Conservation (phyloP, 2,888 invertebrate species). For the Euspilapteryx auroguttella region DNA sequence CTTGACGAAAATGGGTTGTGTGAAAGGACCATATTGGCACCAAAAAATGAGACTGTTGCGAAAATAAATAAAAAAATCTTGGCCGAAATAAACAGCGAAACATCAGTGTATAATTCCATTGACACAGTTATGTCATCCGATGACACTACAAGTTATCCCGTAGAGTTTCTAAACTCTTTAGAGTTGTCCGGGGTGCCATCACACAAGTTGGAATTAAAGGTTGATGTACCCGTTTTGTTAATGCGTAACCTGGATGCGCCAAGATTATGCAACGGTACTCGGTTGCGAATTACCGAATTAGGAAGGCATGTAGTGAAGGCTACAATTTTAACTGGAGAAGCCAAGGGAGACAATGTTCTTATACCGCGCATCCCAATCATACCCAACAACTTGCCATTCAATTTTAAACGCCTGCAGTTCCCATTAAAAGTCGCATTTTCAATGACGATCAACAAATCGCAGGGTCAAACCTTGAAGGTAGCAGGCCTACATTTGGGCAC, state of each 20-base stretch:
- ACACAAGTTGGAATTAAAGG: conserved; percentile 9
- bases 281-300: conserved; percentile 9
- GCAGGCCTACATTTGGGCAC: conserved; percentile 10
- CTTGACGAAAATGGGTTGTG: conserved; percentile 12
- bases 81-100: conserved; percentile 8
- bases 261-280: conserved; percentile 8
- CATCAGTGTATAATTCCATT: conserved; percentile 9
- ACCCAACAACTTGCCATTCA: conserved; percentile 11
- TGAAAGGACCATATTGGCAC: conserved; percentile 12
- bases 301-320: conserved; percentile 11
- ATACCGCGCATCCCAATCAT: conserved; percentile 15
- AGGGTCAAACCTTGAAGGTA: conserved; percentile 12
- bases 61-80: conserved; percentile 14
- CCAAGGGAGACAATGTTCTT: conserved; percentile 12
- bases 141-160: conserved; percentile 10
- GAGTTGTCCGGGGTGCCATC: conserved; percentile 12
- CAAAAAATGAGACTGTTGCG: conserved; percentile 13
- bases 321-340: conserved; percentile 12
- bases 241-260: conserved; percentile 11
- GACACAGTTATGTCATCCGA: conserved; percentile 8
- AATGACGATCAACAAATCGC: conserved; percentile 11
- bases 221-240: conserved; percentile 9
- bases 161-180: conserved; percentile 14
- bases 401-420: conserved; percentile 10
- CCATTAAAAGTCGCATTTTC: conserved; percentile 10